Evolutionary conservation across 2,797 vertebrate genomes (phyloP).

Genomic region (Otolemur crassicaudatus): DNA sequence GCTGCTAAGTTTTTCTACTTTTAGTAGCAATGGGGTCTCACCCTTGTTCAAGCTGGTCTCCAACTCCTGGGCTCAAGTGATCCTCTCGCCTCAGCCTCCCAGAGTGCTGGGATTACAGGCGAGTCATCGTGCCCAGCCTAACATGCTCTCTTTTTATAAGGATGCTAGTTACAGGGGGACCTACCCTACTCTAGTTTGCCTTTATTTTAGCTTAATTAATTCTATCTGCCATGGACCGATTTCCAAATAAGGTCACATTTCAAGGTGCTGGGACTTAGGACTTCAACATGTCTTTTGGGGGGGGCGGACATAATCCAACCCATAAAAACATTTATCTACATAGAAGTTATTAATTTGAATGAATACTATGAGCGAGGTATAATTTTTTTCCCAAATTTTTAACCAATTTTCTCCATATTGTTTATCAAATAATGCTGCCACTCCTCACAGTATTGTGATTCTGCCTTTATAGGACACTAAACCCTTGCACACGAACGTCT

Average conservation of each 20-base stretch:
- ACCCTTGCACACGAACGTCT: not conserved
- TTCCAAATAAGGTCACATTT: slow-evolving; percentile 15
- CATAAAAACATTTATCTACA: not conserved
- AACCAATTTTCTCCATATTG: not conserved
- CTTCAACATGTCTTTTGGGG: not conserved
- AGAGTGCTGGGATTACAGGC: no score
- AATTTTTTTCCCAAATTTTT: not conserved
- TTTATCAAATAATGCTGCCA: not conserved
- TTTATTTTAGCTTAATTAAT: not conserved
- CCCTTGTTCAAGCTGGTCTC: no score
- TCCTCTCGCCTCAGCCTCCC: no score
- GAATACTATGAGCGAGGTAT: not conserved
- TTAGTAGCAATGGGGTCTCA: no score
- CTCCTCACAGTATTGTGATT: not conserved
- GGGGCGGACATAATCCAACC: not conserved
- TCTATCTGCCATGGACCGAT: not conserved
- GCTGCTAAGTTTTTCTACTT: no score
- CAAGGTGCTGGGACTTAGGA: not conserved
- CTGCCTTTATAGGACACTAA: not conserved
- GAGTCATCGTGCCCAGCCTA: no score
- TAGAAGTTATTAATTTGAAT: slow-evolving; percentile 8
- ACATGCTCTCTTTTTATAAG: not conserved
- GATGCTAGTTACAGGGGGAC: not conserved
- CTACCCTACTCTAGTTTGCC: not conserved
- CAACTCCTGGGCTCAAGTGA: no score